Percentiles rank a stretch among this genome's conserved stretches.
phyloP scores from a whole-genome alignment of 2,797 vertebrate species.

The Neostethus bicornis region DNA sequence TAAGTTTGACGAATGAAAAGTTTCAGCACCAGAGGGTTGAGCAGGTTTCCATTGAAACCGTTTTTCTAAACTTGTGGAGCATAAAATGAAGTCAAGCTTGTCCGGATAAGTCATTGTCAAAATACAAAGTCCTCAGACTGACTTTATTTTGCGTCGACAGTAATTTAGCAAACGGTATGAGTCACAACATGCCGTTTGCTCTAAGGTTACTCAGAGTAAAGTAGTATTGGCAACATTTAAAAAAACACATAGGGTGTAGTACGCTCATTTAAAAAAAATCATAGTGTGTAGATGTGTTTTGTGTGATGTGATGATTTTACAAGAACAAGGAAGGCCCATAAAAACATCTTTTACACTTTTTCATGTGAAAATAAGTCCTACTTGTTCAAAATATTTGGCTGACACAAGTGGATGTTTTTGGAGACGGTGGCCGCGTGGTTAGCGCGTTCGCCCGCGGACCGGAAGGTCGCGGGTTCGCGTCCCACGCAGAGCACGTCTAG shows the following conservation, averaged over 20 bases:
- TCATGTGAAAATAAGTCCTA: too few species aligned
- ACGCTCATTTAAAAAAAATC: constrained; percentile 15
- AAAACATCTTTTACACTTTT: not conserved
- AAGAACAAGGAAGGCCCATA: not conserved
- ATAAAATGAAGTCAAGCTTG: constrained; percentile 62
- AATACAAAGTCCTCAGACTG: constrained; percentile 43
- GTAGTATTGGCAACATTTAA: constrained; percentile 3
- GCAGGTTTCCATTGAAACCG: constrained; percentile 63
- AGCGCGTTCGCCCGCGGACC: too few species aligned
- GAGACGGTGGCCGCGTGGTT: too few species aligned
- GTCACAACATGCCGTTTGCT: constrained; percentile 31
- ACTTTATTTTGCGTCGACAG: constrained; percentile 45
- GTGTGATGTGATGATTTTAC: constrained; percentile 4
- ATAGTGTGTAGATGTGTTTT: constrained; percentile 8
- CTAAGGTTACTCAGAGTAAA: constrained; percentile 5
- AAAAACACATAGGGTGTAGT: constrained; percentile 3
- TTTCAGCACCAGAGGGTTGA: constrained; percentile 68
- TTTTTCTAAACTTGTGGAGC: constrained; percentile 46
- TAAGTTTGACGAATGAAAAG: constrained; percentile 69
- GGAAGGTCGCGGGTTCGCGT: too few species aligned
- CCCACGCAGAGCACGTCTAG: too few species aligned
- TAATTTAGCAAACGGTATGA: constrained; percentile 31
- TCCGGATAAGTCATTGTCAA: constrained; percentile 56
- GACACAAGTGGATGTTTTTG: too few species aligned
- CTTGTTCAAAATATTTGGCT: too few species aligned